A percentile compares a stretch with the other conserved stretches of the same genome.
Evolutionary conservation across 2,113 vertebrate genomes (phyloP).

Genomic region (Megalops atlanticus): DNA sequence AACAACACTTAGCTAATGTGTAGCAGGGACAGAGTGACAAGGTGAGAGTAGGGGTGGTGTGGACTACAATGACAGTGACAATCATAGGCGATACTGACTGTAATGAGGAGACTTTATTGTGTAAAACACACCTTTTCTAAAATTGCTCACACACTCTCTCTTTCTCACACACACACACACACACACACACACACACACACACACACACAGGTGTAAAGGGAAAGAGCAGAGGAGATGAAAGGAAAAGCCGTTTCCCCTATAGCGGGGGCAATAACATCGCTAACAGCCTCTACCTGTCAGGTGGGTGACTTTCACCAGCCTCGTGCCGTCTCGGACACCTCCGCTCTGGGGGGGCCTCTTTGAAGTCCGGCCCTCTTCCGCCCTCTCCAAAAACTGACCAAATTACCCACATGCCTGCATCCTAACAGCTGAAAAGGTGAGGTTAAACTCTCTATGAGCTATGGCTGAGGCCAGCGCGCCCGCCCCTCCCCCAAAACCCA

Average conservation of each 20-base stretch:
- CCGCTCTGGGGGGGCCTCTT: neutral
- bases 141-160: too few species aligned
- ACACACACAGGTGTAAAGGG: neutral
- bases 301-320: neutral
- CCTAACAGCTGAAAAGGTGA: too few species aligned
- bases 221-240: neutral
- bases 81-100: too few species aligned
- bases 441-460: too few species aligned
- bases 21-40: too few species aligned
- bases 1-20: too few species aligned
- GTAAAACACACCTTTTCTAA: too few species aligned
- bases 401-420: neutral
- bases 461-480: too few species aligned
- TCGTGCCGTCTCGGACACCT: neutral
- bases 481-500: too few species aligned
- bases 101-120: too few species aligned
- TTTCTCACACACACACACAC: neutral
- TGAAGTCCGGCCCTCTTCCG: neutral
- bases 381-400: neutral
- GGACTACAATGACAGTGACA: too few species aligned
- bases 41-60: too few species aligned
- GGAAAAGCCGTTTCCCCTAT: neutral
- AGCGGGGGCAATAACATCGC: neutral
- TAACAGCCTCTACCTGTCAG: neutral
- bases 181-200: neutral